phyloP scores from a whole-genome alignment of 1,140 invertebrate genomes.

The Meloidogyne floridensis region DNA sequence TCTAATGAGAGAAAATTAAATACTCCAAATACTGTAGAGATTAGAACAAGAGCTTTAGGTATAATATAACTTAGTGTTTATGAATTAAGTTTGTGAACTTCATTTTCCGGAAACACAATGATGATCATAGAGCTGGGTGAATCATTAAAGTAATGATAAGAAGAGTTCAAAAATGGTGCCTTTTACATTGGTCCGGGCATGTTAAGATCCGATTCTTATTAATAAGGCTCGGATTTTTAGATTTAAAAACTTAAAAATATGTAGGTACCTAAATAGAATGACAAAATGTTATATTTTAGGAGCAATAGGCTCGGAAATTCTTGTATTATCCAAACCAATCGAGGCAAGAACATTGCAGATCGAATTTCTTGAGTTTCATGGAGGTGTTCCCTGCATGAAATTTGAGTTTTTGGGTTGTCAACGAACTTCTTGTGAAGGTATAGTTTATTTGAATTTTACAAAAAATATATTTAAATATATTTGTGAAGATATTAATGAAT shows the following conservation, averaged over 20 bases:
- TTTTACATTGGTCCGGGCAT: neutral
- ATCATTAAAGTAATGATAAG: too few species aligned
- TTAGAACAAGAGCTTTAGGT: conserved; percentile 22
- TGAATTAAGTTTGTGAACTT: too few species aligned
- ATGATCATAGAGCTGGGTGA: too few species aligned
- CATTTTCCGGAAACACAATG: too few species aligned
- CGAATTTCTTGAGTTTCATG: conserved; percentile 82
- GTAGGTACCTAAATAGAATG: neutral
- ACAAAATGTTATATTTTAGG: conserved; percentile 5
- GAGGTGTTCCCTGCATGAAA: conserved; percentile 80
- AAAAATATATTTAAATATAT: neutral
- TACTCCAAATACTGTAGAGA: neutral
- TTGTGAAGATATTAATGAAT: conserved; percentile 82
- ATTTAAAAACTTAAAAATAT: too few species aligned
- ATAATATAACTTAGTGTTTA: neutral
- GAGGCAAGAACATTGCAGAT: conserved; percentile 86
- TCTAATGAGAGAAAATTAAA: conserved; percentile 2
- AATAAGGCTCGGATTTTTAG: too few species aligned
- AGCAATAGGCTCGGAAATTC: conserved; percentile 74
- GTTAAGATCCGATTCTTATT: neutral
- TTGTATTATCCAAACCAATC: conserved; percentile 85
- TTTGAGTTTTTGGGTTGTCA: conserved; percentile 91
- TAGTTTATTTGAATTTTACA: conserved; percentile 10
- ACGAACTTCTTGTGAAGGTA: conserved; percentile 78
- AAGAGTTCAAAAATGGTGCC: neutral